A percentile compares a stretch with the other conserved stretches of the same genome.
Conservation (phyloP, 2,888 invertebrate species). For the Synergus gifuensis region DNA sequence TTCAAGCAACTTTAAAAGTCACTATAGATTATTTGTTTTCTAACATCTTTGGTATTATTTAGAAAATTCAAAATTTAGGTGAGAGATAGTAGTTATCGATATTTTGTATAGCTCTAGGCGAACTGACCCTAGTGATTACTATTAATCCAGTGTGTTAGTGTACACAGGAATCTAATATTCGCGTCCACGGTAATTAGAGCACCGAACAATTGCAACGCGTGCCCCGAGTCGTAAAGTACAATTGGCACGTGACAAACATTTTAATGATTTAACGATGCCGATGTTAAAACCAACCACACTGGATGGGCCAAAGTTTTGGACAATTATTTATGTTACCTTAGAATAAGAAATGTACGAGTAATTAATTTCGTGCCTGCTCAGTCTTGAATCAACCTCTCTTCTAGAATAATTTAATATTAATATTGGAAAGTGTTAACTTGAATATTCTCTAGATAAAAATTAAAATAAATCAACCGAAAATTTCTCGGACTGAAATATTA, state of each 20-base stretch:
- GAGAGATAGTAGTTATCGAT: background rate
- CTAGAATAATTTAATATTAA: too few relatives aligned
- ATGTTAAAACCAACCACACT: conserved; percentile 25
- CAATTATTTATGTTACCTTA: conserved; percentile 17
- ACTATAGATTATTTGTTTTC: too few relatives aligned
- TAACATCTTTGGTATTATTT: too few relatives aligned
- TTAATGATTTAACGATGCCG: conserved; percentile 60
- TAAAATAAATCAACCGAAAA: background rate
- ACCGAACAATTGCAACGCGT: conserved; percentile 63
- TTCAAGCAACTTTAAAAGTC: too few relatives aligned
- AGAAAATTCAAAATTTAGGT: background rate
- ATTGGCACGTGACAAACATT: conserved; percentile 65
- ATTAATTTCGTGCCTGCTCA: background rate
- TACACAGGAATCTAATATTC: conserved; percentile 62
- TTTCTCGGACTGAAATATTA: background rate
- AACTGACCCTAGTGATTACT: background rate
- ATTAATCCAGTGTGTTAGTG: conserved; percentile 43
- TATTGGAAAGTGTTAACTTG: too few relatives aligned
- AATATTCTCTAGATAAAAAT: too few relatives aligned
- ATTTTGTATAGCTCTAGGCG: background rate
- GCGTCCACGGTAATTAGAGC: conserved; percentile 66
- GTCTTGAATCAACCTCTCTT: too few relatives aligned
- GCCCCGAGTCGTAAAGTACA: conserved; percentile 62
- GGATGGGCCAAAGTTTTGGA: conserved; percentile 29
- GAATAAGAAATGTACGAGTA: conserved; percentile 14